Evolutionary conservation across 2,888 invertebrate genomes (phyloP).

Genomic region (Anthophora plumipes): DNA sequence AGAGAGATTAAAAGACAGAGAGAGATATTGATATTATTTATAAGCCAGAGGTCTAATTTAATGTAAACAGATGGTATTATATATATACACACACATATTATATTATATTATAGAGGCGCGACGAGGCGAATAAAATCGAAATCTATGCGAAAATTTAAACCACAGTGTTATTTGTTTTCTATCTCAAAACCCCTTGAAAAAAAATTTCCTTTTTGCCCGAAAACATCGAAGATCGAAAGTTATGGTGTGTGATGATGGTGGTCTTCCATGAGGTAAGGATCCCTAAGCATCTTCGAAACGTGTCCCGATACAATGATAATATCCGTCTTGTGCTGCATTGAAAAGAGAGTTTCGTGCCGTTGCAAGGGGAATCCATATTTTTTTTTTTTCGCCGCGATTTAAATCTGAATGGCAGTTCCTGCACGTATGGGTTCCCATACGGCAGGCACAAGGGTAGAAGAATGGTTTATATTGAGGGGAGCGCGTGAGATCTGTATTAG

Average conservation of each 20-base stretch:
- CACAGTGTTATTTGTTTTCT: neutral
- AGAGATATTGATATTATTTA: constrained; percentile 79
- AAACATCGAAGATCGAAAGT: too few species aligned
- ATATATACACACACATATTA: too few species aligned
- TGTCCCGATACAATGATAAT: constrained; percentile 40
- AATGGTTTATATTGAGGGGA: constrained; percentile 83
- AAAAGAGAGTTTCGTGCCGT: constrained; percentile 79
- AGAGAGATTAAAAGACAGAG: constrained; percentile 71
- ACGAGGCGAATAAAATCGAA: constrained; percentile 75
- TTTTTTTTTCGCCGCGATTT: constrained; percentile 80
- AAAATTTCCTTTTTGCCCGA: too few species aligned
- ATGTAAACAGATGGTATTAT: constrained; percentile 80
- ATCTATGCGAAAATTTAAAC: constrained; percentile 67
- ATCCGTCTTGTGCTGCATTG: constrained; percentile 60
- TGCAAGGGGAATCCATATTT: constrained; percentile 78
- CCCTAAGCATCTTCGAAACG: neutral
- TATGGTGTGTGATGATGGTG: too few species aligned
- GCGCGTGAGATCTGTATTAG: constrained; percentile 84
- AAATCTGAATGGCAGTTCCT: constrained; percentile 83
- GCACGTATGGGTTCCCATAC: constrained; percentile 77
- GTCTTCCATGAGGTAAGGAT: too few species aligned
- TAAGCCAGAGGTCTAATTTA: constrained; percentile 81
- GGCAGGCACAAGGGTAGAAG: constrained; percentile 75
- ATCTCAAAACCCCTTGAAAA: too few species aligned
- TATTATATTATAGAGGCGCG: too few species aligned